Percentiles rank a stretch among this genome's conserved stretches.
Evolutionary conservation across 2,888 invertebrate species (phyloP).

Genomic region (Amiota communis): DNA sequence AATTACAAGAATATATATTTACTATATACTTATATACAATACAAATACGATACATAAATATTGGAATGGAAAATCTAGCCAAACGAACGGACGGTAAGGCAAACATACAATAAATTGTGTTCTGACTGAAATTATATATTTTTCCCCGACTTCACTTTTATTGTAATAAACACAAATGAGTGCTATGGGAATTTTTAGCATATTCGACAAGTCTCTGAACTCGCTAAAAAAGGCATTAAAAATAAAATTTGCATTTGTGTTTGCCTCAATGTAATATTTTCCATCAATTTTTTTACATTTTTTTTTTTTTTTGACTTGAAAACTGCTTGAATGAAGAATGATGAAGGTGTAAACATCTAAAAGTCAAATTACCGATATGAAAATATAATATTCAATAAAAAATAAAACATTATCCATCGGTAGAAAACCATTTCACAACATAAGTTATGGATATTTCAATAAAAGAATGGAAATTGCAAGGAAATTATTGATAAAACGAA

Average conservation of each 20-base stretch:
- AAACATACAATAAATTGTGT: neutral
- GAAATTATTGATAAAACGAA: too few relatives aligned
- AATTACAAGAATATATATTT: too few relatives aligned
- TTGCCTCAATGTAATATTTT: slow-evolving; percentile 16
- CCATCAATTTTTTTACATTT: neutral
- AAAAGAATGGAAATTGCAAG: too few relatives aligned
- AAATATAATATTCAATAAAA: too few relatives aligned
- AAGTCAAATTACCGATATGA: too few relatives aligned
- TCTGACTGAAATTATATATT: neutral
- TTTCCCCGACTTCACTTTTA: slow-evolving; percentile 42
- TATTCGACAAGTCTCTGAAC: neutral
- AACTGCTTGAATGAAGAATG: too few relatives aligned
- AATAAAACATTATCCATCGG: too few relatives aligned
- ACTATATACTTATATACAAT: too few relatives aligned
- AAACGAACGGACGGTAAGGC: neutral
- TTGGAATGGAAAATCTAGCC: neutral
- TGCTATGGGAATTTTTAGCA: slow-evolving; percentile 44
- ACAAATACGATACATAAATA: too few relatives aligned
- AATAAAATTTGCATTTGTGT: slow-evolving; percentile 31
- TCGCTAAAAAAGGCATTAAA: slow-evolving; percentile 17
- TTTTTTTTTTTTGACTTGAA: too few relatives aligned
- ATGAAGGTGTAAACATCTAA: neutral
- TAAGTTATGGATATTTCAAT: too few relatives aligned
- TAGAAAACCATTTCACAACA: too few relatives aligned
- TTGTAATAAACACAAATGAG: slow-evolving; percentile 63